phyloP scores from a whole-genome alignment of 2,888 invertebrate species.

The Cynaeus angustus region DNA sequence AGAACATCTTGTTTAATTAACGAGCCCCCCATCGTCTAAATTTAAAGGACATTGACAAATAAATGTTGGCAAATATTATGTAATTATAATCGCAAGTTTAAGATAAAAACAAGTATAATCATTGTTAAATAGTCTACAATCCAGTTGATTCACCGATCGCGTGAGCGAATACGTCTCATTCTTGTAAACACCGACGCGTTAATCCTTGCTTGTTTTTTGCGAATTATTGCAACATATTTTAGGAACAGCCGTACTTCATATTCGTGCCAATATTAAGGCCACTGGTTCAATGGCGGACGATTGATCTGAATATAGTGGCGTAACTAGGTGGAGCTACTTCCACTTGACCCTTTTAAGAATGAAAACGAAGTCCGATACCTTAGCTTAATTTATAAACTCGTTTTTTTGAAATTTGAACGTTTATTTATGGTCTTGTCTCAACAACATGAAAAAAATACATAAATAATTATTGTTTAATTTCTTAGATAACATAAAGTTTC shows the following conservation, averaged over 20 bases:
- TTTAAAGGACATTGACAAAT: no score
- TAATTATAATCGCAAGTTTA: background rate
- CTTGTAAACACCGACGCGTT: background rate
- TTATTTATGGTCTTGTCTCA: no score
- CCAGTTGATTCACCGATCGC: slow-evolving; percentile 2
- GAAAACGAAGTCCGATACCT: no score
- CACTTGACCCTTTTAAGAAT: no score
- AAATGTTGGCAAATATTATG: slow-evolving; percentile 16
- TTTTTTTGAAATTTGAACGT: no score
- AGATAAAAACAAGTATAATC: slow-evolving; percentile 12
- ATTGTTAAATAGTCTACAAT: slow-evolving; percentile 3
- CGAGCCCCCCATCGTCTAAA: no score
- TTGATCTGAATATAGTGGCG: background rate
- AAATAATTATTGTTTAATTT: no score
- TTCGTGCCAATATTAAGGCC: slow-evolving; percentile 12
- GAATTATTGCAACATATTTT: slow-evolving; percentile 14
- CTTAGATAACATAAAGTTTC: no score
- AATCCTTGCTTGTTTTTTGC: slow-evolving; percentile 3
- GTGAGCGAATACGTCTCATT: slow-evolving; percentile 1
- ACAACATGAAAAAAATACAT: no score
- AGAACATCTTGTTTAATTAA: no score
- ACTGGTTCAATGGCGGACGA: slow-evolving; percentile 10
- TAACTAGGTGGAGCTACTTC: background rate
- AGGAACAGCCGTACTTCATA: slow-evolving; percentile 8
- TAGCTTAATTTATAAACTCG: no score